Evolutionary conservation across 2,797 vertebrate species (phyloP), one percentile per base, ranked within the genome.

Genomic region (Crax fasciolata): DNA sequence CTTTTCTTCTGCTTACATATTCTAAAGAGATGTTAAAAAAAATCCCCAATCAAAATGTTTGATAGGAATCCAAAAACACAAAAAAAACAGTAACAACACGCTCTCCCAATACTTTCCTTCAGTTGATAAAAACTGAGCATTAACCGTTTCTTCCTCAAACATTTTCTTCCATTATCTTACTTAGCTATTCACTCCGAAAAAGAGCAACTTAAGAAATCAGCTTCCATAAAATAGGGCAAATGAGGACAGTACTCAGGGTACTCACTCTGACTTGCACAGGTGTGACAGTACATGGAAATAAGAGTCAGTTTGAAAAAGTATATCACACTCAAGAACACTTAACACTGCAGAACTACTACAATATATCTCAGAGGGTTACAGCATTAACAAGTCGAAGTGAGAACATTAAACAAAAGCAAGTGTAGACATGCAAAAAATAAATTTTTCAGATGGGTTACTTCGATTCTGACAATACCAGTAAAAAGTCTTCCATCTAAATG

Each of bases 381-480:
- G 62, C 51, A 41, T 54, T 21, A 91, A 67, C 48, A 74, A 46
- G 21, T 35, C 23, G 41, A 83, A 80, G 43, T 51, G 91, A 78
- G 30, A 83, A 74, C 57, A 87, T n/a, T 25, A 76, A 70, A 80
- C 27, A 74, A 59, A 86, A 79, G 32, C 18, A 85, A 93, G 83
- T 14, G 10, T 5, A 75, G 39, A 78, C 23, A 67, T 20, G 6
- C 9, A 59, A 76, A 92, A 70, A 59, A 44, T 35, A 28, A 10
- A 12, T 15, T 77, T 72, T 68, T 54, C 8, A 4, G 28, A 63
- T 6, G 2, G 32, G 14, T 54, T 87, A 39, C 27, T 62, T 63
- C 3, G 71, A 70, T 79, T 74, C 54, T 74, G 23, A 15, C 20
- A 93, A 62, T 2, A 35, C 4, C 49, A 1, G 2, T 15, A 44